phyloP scores from a whole-genome alignment of 2,888 invertebrate species.

The Ophioninae sp. region DNA sequence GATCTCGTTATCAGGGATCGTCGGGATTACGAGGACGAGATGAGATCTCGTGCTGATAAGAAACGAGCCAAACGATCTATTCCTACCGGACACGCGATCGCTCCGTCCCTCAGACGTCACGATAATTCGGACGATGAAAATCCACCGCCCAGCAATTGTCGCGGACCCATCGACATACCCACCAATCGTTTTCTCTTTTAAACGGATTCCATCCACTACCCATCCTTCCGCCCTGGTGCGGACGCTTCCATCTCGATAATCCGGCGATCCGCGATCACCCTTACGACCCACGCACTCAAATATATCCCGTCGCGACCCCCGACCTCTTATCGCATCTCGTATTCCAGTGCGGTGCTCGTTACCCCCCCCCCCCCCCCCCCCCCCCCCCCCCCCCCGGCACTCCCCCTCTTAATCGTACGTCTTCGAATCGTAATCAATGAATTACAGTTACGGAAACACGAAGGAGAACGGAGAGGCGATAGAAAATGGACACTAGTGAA shows the following conservation, averaged over 20 bases:
- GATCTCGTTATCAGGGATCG: slow-evolving; percentile 74
- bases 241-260: slow-evolving; percentile 26
- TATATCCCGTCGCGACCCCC: neutral
- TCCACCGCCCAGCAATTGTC: slow-evolving; percentile 83
- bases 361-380: neutral
- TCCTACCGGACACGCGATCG: slow-evolving; percentile 32
- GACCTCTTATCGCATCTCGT: neutral
- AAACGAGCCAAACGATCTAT: slow-evolving; percentile 65
- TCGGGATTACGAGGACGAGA: slow-evolving; percentile 68
- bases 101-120: slow-evolving; percentile 66
- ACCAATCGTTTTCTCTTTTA: slow-evolving; percentile 72
- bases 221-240: neutral
- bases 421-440: slow-evolving; percentile 28
- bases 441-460: slow-evolving; percentile 55
- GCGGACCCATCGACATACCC: slow-evolving; percentile 79
- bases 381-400: neutral
- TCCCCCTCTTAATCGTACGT: slow-evolving; percentile 37
- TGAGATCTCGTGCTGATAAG: slow-evolving; percentile 59
- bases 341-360: neutral
- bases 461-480: slow-evolving; percentile 44
- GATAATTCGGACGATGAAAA: slow-evolving; percentile 81
- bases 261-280: neutral
- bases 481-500: slow-evolving; percentile 54
- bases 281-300: neutral
- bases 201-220: slow-evolving; percentile 20